Evolutionary conservation across 2,797 vertebrate genomes (phyloP).

Genomic region (Myotis findleyi): DNA sequence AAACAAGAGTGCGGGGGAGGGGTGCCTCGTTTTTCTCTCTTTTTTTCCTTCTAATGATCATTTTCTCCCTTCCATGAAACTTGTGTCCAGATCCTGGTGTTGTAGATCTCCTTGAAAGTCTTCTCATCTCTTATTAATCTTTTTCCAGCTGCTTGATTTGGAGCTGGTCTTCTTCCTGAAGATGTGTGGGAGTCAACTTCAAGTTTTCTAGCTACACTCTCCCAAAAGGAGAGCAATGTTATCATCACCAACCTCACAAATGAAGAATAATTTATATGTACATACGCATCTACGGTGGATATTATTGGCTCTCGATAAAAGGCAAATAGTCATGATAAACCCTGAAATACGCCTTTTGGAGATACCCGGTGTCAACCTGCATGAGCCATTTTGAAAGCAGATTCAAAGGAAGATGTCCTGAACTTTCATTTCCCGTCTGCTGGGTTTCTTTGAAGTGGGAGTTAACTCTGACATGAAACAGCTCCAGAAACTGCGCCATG

Average conservation of each 20-base stretch:
- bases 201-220: background rate
- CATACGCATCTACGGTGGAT: background rate
- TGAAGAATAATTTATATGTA: background rate
- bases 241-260: background rate
- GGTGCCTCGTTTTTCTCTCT: background rate
- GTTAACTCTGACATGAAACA: constrained; percentile 69
- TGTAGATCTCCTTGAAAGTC: background rate
- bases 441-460: constrained; percentile 74
- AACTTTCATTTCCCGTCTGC: constrained; percentile 75
- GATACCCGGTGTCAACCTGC: constrained; percentile 54
- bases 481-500: constrained; percentile 51
- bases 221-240: background rate
- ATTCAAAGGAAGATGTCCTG: constrained; percentile 67
- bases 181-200: background rate
- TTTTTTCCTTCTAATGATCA: background rate
- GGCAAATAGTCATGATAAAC: constrained; percentile 42
- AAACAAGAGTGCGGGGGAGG: background rate
- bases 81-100: background rate
- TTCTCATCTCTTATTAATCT: constrained; percentile 14
- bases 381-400: constrained; percentile 73
- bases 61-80: constrained; percentile 8
- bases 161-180: background rate
- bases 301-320: constrained; percentile 73
- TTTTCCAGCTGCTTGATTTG: background rate
- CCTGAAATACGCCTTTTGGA: constrained; percentile 11